Evolutionary conservation across 2,888 invertebrate genomes (phyloP).

Genomic region (Plebejus argus): DNA sequence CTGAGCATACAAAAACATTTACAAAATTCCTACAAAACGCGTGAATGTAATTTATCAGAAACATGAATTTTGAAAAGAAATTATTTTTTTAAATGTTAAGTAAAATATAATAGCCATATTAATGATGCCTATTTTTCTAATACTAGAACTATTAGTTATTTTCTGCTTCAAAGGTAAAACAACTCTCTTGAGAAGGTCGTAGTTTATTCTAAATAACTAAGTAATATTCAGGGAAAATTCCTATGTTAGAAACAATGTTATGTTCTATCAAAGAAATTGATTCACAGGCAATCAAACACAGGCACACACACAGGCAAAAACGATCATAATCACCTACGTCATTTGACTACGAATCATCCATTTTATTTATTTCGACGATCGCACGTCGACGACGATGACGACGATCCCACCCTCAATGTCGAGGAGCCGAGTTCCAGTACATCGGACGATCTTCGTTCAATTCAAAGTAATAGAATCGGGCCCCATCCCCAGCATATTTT

Average conservation of each 20-base stretch:
- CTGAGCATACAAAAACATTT: background rate
- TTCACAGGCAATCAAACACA: too few relatives aligned
- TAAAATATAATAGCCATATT: background rate
- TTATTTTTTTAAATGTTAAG: background rate
- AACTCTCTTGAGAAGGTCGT: background rate
- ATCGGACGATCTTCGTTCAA: background rate
- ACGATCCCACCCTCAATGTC: background rate
- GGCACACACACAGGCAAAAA: too few relatives aligned
- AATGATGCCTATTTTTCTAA: background rate
- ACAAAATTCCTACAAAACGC: background rate
- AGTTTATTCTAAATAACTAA: background rate
- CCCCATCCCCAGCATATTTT: too few relatives aligned
- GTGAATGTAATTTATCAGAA: background rate
- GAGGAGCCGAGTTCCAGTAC: too few relatives aligned
- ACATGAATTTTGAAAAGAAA: background rate
- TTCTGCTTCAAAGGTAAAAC: background rate
- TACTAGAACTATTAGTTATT: background rate
- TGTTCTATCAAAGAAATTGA: too few relatives aligned
- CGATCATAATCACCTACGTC: too few relatives aligned
- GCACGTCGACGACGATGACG: too few relatives aligned
- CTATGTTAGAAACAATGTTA: background rate
- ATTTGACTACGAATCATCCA: too few relatives aligned
- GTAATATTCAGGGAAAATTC: background rate
- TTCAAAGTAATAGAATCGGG: background rate
- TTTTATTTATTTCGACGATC: too few relatives aligned